Evolutionary conservation across 2,113 vertebrate genomes (phyloP).

Genomic region (Rhinopithecus roxellana): DNA sequence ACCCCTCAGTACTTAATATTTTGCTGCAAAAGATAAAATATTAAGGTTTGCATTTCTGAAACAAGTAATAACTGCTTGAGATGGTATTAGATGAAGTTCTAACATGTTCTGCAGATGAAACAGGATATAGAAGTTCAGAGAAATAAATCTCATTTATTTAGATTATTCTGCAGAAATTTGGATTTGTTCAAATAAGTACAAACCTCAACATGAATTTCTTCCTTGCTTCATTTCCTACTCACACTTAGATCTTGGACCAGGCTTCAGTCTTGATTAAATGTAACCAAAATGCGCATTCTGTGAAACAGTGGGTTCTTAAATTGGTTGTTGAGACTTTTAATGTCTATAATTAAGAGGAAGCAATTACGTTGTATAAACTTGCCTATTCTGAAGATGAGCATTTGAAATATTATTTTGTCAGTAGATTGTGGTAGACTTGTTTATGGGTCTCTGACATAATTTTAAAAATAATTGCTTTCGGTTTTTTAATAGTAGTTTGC

Average conservation of each 20-base stretch:
- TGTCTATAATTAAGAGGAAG: background rate
- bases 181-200: background rate
- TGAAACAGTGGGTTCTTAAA: background rate
- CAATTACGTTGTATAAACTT: background rate
- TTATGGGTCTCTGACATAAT: background rate
- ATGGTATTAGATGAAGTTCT: background rate
- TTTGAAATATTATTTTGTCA: background rate
- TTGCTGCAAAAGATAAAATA: background rate
- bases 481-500: background rate
- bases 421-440: constrained; percentile 1
- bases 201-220: background rate
- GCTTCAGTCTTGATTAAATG: background rate
- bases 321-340: background rate
- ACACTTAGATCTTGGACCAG: background rate
- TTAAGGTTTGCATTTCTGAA: background rate
- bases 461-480: constrained; percentile 5
- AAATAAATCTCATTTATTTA: background rate
- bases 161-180: constrained; percentile 39
- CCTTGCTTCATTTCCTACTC: background rate
- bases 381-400: background rate
- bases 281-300: background rate
- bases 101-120: background rate
- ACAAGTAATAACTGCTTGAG: background rate
- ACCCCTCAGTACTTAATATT: background rate
- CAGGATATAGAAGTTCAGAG: background rate